Conservation (phyloP, 2,113 vertebrate genomes). For the Bungarus multicinctus region DNA sequence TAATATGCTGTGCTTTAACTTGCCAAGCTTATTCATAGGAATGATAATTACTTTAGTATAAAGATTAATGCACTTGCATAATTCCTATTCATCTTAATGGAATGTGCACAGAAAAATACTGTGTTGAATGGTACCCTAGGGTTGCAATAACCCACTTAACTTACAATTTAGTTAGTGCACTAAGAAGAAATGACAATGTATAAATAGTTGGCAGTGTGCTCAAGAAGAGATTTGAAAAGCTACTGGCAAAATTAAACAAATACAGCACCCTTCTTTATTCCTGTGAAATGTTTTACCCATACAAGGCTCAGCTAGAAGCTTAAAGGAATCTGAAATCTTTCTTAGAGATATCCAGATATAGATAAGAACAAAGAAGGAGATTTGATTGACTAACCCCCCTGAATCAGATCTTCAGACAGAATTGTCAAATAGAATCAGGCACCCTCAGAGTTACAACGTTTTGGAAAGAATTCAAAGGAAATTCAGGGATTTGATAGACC, state of each 20-base stretch:
- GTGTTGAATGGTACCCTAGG: neutral
- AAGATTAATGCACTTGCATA: neutral
- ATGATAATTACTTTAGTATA: neutral
- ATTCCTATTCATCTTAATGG: neutral
- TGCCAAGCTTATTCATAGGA: neutral
- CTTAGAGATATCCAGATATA: neutral
- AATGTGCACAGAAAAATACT: neutral
- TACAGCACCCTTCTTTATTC: neutral
- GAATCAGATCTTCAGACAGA: neutral
- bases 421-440: neutral
- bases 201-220: neutral
- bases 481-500: neutral
- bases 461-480: neutral
- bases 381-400: neutral
- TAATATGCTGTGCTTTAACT: neutral
- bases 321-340: neutral
- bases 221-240: neutral
- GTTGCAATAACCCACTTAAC: constrained; percentile 2
- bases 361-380: neutral
- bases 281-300: neutral
- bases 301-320: neutral
- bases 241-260: neutral
- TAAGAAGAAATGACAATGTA: neutral
- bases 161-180: neutral
- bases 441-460: neutral